phyloP scores from a whole-genome alignment of 64 coral and sea anemone species.

The Exaiptasia diaphana region DNA sequence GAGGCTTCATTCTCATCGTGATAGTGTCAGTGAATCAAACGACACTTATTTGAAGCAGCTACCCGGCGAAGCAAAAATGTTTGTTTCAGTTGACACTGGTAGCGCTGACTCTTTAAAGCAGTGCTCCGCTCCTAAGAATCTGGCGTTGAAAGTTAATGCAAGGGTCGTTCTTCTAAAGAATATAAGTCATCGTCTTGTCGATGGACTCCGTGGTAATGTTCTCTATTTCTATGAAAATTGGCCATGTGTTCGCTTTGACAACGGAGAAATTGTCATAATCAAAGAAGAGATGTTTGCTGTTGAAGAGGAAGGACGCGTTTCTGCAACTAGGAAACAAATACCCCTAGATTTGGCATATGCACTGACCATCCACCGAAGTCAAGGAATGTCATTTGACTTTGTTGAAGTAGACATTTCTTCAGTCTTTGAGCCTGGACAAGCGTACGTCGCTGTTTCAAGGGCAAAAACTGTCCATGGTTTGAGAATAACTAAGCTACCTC shows the following conservation, averaged over 20 bases:
- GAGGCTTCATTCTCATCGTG: neutral
- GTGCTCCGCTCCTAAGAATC: neutral
- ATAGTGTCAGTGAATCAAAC: neutral
- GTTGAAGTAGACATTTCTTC: neutral
- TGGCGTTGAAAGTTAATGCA: neutral
- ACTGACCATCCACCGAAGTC: neutral
- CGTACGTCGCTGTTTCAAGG: constrained; percentile 25
- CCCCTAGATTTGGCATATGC: constrained; percentile 11
- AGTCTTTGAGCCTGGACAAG: neutral
- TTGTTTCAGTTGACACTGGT: neutral
- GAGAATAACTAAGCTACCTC: no score
- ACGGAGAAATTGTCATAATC: neutral
- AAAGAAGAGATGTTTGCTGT: neutral
- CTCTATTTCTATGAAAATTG: neutral
- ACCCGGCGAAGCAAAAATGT: neutral
- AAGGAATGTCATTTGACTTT: neutral
- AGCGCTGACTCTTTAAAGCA: neutral
- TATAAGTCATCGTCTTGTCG: neutral
- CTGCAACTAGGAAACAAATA: neutral
- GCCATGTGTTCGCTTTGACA: neutral
- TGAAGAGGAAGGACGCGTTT: neutral
- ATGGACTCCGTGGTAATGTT: neutral
- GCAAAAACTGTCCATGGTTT: neutral
- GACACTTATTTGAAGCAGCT: neutral
- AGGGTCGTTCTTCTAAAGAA: neutral